These are phyloP conservation scores for Diaphora mendica DNA, from an alignment of 2,888 invertebrate genomes.

Conservation along the genomic window DNA sequence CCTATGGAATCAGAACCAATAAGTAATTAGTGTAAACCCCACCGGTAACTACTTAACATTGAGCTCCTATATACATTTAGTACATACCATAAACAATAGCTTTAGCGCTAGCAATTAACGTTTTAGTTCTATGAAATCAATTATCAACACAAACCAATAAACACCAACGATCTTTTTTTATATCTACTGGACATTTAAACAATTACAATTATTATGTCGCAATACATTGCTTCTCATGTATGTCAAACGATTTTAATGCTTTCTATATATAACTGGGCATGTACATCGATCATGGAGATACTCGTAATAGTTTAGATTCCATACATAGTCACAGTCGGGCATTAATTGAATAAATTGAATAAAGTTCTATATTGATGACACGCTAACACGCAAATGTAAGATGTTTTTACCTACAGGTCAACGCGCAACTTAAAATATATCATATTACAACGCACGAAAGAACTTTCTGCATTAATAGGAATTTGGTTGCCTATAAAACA, in stretches of 20 bases:
- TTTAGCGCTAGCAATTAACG: constrained; percentile 4
- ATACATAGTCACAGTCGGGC: not conserved
- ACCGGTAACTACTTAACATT: not conserved
- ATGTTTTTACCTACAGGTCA: not conserved
- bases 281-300: not conserved
- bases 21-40: not conserved
- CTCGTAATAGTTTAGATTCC: not conserved
- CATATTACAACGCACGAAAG: not conserved
- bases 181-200: not conserved
- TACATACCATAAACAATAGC: constrained; percentile 24
- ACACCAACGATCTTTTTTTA: not conserved
- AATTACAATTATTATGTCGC: not conserved
- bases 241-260: not conserved
- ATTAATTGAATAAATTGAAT: not conserved
- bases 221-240: not conserved
- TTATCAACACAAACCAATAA: not conserved
- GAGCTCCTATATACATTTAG: not conserved
- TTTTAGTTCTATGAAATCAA: not conserved
- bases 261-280: not conserved
- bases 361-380: not conserved
- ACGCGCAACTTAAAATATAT: not conserved
- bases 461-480: not conserved
- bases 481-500: not conserved
- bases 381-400: not conserved
- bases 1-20: not conserved